These are phyloP conservation scores for Conomelus anceps DNA, from an alignment of 2,888 invertebrate species.

Conservation along the genomic window DNA sequence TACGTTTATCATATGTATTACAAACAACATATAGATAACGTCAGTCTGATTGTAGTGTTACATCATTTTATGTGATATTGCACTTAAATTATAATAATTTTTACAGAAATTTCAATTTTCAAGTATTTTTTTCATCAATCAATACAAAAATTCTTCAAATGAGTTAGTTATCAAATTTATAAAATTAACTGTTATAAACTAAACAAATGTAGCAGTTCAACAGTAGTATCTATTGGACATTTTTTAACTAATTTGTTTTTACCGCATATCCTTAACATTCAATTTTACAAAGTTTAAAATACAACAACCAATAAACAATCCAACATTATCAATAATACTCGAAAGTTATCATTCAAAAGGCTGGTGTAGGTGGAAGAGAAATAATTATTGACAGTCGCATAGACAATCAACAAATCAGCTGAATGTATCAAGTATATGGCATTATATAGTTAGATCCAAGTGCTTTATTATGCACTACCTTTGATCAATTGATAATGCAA, in stretches of 20 bases:
- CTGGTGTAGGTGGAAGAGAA: neutral
- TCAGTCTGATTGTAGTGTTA: neutral
- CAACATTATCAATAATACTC: neutral
- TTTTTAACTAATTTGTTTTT: neutral
- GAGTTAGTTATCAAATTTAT: neutral
- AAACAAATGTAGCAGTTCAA: neutral
- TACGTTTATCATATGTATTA: neutral
- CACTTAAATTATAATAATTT: neutral
- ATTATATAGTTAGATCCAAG: neutral
- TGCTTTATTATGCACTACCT: neutral
- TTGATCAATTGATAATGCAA: neutral
- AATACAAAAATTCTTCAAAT: neutral
- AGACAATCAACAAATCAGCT: neutral
- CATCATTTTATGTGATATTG: neutral
- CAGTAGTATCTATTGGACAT: neutral
- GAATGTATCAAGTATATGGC: no score
- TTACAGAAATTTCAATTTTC: no score
- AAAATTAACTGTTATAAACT: neutral
- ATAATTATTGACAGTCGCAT: no score
- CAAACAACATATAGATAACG: neutral
- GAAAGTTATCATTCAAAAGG: neutral
- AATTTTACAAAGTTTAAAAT: neutral
- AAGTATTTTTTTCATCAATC: neutral
- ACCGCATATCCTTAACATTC: neutral
- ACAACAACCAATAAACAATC: neutral